These are phyloP conservation scores for Danionella cerebrum DNA, from an alignment of 2,113 vertebrate species.

Conservation along the genomic window DNA sequence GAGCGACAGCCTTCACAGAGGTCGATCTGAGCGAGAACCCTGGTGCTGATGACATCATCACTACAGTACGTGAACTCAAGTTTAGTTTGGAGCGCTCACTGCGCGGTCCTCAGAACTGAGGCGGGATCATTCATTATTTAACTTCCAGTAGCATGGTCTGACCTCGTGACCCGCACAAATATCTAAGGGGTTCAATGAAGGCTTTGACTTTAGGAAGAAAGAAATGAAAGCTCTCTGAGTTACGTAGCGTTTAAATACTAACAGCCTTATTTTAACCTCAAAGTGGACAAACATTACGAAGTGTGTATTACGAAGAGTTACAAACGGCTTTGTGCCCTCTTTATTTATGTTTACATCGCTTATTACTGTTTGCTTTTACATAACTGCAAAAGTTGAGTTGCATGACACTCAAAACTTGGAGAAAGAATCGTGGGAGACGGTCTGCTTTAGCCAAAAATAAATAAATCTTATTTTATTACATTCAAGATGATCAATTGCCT, in stretches of 20 bases:
- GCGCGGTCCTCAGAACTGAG: neutral
- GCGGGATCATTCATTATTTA: neutral
- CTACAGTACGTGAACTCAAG: neutral
- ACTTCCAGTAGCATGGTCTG: neutral
- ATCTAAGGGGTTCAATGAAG: slow-evolving; percentile 4
- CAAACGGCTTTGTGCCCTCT: slow-evolving; percentile 4
- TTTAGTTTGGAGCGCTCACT: slow-evolving; percentile 16
- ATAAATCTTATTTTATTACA: too few relatives aligned
- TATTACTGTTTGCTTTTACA: slow-evolving; percentile 13
- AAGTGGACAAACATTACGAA: slow-evolving; percentile 29
- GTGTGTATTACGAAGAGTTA: slow-evolving; percentile 21
- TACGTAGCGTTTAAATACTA: neutral
- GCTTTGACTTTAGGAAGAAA: neutral
- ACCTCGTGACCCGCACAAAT: slow-evolving; percentile 26
- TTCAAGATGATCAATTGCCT: too few relatives aligned
- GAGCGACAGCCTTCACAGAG: slow-evolving; percentile 88
- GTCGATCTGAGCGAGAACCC: slow-evolving; percentile 83
- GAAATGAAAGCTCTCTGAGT: neutral
- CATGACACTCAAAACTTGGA: slow-evolving; percentile 29
- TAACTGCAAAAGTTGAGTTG: neutral
- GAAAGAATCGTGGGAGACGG: neutral
- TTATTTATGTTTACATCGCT: neutral
- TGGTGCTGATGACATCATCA: slow-evolving; percentile 71
- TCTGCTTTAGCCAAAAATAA: too few relatives aligned
- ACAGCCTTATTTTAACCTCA: neutral